Evolutionary conservation across 2,888 invertebrate species (phyloP), one percentile per base, ranked within the genome.

Genomic region (Calameuta filiformis): DNA sequence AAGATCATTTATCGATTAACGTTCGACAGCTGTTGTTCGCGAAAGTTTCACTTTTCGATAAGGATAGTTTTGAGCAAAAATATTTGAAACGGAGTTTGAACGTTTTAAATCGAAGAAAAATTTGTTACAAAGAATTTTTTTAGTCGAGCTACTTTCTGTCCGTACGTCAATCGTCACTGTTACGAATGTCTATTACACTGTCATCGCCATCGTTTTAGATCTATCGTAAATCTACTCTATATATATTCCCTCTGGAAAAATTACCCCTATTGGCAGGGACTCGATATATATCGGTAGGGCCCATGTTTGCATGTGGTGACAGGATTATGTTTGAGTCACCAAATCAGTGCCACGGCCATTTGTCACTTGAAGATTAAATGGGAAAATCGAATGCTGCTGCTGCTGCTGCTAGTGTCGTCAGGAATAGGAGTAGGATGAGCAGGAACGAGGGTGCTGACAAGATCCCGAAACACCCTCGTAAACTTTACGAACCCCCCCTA

Each of bases 291-390:
- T 88, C 86, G 86, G 87, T 84, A 84, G 83, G 85, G 31, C 34
- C 71, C 71, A 86, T 89, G 87, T 89, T 90, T 89, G 88, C 86
- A 86, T 86, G 90, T 85, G 89, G 89, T 86, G 89, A 89, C 86
- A 83, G 87, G 89, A 87, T 89, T 89, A 88, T 82, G 86, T 88
- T 89, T 87, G 89, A 90, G 86, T 90, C 90, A 87, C 85, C 88
- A 86, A 89, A 90, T 90, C 89, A 87, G 88, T 84, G 86, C 79
- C 85, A 84, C 85, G 84, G 83, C 89, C 89, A 90, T 90, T 90
- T 90, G 90, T 90, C 90, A 90, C 87, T 85, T 85, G 83, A 87
- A 89, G 90, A 90, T 90, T 90, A 90, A 89, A 89, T 84, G 83
- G 56, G 87, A 86, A 87, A 89, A 87, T 88, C 88, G 85, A 87